Conservation (phyloP, 2,113 vertebrate genomes). For the Lathamus discolor region DNA sequence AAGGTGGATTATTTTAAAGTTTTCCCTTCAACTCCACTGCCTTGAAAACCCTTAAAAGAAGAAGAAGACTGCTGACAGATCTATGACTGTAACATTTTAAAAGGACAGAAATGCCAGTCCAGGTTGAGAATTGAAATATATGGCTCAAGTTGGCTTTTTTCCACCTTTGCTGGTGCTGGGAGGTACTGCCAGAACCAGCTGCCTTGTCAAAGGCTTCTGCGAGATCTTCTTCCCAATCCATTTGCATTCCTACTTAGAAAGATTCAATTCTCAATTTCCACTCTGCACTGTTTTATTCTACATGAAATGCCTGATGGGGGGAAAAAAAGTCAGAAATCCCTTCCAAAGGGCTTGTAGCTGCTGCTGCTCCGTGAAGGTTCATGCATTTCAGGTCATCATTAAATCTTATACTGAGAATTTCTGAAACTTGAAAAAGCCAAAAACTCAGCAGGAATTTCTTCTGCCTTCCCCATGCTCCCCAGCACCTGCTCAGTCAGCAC, state of each 20-base stretch:
- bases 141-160: not conserved
- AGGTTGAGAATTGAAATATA: not conserved
- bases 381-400: conserved; percentile 10
- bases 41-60: not conserved
- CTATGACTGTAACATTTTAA: not conserved
- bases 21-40: not conserved
- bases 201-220: not conserved
- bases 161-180: not conserved
- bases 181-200: not conserved
- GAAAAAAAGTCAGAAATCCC: not conserved
- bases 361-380: not conserved
- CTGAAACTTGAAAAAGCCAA: conserved; percentile 5
- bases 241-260: not conserved
- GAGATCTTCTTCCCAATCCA: not conserved
- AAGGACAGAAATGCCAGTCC: not conserved
- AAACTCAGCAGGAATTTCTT: not conserved
- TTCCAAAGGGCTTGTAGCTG: not conserved
- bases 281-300: not conserved
- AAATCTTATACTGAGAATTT: not conserved
- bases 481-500: not conserved
- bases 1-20: not conserved
- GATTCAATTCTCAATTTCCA: not conserved
- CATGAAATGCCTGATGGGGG: not conserved
- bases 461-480: not conserved
- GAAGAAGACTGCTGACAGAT: not conserved